Percentiles rank a stretch among this genome's conserved stretches.
Evolutionary conservation across 2,113 vertebrate genomes (phyloP).

Genomic region (Sceloporus undulatus): DNA sequence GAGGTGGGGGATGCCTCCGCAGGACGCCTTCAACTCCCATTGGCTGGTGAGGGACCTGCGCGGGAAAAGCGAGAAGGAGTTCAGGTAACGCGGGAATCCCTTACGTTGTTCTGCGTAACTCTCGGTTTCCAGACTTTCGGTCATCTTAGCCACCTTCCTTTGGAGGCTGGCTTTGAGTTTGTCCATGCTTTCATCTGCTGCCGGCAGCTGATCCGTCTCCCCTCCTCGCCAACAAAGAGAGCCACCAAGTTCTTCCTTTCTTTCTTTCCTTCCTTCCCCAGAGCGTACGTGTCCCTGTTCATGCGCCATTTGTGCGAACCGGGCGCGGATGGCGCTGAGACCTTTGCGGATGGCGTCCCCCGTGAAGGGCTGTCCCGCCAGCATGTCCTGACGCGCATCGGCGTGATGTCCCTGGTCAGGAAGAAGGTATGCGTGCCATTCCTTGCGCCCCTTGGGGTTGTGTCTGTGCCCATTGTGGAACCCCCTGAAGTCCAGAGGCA

Average conservation of each 20-base stretch:
- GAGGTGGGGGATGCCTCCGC: slow-evolving; percentile 99
- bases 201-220: no score
- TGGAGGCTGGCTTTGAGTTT: no score
- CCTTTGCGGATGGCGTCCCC: slow-evolving; percentile 95
- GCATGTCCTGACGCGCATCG: slow-evolving; percentile 96
- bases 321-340: slow-evolving; percentile 93
- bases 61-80: slow-evolving; percentile 97
- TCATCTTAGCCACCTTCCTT: no score
- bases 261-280: slow-evolving; percentile 59
- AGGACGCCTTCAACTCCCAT: slow-evolving; percentile 98
- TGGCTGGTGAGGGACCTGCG: slow-evolving; percentile 96
- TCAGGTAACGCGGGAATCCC: slow-evolving; percentile 80
- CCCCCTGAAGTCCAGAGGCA: no score
- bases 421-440: slow-evolving; percentile 90
- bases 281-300: slow-evolving; percentile 97
- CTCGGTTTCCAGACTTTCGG: no score
- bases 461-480: no score
- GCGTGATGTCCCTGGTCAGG: slow-evolving; percentile 98
- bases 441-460: no score
- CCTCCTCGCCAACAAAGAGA: no score
- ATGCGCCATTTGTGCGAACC: slow-evolving; percentile 98
- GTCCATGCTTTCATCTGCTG: no score
- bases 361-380: slow-evolving; percentile 95
- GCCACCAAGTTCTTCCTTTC: no score
- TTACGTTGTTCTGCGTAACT: no score